phyloP scores from a whole-genome alignment of 1,140 invertebrate genomes.

The Drosophila sp. region DNA sequence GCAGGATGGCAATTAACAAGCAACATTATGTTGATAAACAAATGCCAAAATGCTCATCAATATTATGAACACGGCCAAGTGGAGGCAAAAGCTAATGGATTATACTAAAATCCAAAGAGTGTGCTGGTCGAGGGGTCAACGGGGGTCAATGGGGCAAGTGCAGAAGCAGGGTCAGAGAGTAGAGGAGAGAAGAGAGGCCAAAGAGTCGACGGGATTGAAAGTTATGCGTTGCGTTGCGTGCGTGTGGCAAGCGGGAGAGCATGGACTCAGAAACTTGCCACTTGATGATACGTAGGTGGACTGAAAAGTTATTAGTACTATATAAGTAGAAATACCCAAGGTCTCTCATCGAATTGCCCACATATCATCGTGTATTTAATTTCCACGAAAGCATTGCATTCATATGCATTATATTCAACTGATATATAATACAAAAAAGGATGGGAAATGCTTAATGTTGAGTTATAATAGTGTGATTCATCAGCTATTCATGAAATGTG shows the following conservation, averaged over 20 bases:
- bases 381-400: no score
- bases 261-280: slow-evolving; percentile 16
- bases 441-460: no score
- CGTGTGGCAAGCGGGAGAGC: slow-evolving; percentile 17
- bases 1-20: slow-evolving; percentile 13
- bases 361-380: no score
- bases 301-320: no score
- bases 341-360: no score
- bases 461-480: no score
- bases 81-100: slow-evolving; percentile 60
- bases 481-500: no score
- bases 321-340: no score
- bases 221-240: slow-evolving; percentile 27
- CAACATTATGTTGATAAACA: slow-evolving; percentile 16
- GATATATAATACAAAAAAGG: no score
- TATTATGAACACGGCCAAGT: slow-evolving; percentile 39
- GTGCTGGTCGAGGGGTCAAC: background rate
- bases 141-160: background rate
- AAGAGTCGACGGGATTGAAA: slow-evolving; percentile 3
- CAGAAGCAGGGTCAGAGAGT: background rate
- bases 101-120: slow-evolving; percentile 47
- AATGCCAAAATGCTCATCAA: slow-evolving; percentile 34
- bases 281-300: background rate
- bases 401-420: no score
- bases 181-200: no score